These are phyloP conservation scores for Drosophila pectinifera DNA, from an alignment of 1,140 invertebrate genomes.

Conservation along the genomic window DNA sequence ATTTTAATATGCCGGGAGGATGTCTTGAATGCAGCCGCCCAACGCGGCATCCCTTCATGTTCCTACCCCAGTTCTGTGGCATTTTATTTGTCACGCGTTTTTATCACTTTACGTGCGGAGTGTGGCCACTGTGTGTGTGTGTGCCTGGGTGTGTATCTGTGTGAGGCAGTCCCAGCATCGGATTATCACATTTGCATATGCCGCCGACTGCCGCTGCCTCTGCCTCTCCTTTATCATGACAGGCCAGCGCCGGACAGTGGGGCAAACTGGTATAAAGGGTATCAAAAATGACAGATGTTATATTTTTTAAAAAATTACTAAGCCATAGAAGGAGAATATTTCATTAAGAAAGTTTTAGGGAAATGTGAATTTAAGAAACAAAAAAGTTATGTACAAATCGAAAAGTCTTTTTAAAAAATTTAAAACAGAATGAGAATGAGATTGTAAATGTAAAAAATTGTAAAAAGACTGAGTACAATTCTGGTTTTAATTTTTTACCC, in stretches of 20 bases:
- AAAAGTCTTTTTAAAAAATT: too few relatives aligned
- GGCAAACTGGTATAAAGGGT: background rate
- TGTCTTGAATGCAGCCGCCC: conserved; percentile 29
- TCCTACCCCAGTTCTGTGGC: conserved; percentile 43
- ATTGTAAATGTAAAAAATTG: background rate
- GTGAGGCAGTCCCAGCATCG: conserved; percentile 59
- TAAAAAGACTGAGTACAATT: background rate
- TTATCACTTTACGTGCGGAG: conserved; percentile 78
- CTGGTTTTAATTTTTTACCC: rapidly evolving
- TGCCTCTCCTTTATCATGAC: conserved; percentile 47
- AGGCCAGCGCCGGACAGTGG: conserved; percentile 39
- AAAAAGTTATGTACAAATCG: too few relatives aligned
- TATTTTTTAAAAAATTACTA: too few relatives aligned
- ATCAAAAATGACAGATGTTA: background rate
- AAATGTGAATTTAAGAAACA: background rate
- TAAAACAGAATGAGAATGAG: too few relatives aligned
- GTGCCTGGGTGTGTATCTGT: conserved; percentile 16
- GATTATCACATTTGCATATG: conserved; percentile 83
- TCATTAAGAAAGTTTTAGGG: background rate
- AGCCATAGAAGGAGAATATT: too few relatives aligned
- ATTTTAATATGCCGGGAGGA: conserved; percentile 74
- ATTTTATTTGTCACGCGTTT: conserved; percentile 83
- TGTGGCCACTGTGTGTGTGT: conserved; percentile 29
- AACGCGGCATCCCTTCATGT: conserved; percentile 5
- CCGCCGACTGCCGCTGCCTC: conserved; percentile 34